These are phyloP conservation scores for Oryzias sinensis DNA, from an alignment of 2,797 vertebrate species.

Conservation along the genomic window DNA sequence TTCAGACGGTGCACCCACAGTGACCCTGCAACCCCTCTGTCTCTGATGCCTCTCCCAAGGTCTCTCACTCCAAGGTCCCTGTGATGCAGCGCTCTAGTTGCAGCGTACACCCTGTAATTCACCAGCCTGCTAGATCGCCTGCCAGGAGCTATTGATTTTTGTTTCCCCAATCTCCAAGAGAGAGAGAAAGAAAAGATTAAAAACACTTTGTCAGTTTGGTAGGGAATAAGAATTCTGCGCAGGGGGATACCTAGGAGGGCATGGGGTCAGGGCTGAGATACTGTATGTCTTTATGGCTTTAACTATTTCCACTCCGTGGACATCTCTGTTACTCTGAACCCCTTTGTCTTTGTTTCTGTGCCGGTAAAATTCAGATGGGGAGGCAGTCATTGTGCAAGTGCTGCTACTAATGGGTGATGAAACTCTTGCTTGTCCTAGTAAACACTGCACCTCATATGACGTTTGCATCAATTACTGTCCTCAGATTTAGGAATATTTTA, in stretches of 20 bases:
- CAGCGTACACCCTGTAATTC: conserved; percentile 76
- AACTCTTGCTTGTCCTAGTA: conserved; percentile 16
- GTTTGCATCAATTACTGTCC: too few species aligned
- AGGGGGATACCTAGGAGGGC: conserved; percentile 81
- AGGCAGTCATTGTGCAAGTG: conserved; percentile 26
- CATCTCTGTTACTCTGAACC: conserved; percentile 43
- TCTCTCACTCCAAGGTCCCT: conserved; percentile 77
- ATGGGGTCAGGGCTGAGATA: conserved; percentile 81
- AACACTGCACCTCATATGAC: neutral
- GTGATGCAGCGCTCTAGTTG: conserved; percentile 68
- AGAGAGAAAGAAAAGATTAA: conserved; percentile 99
- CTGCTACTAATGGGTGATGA: conserved; percentile 13
- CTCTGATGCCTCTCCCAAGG: conserved; percentile 72
- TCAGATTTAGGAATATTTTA: too few species aligned
- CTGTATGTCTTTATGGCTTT: conserved; percentile 80
- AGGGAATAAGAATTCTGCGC: conserved; percentile 96
- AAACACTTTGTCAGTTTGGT: conserved; percentile 99
- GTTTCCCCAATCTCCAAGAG: conserved; percentile 97
- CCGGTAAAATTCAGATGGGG: conserved; percentile 20
- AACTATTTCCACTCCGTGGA: conserved; percentile 70
- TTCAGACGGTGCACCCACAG: conserved; percentile 66
- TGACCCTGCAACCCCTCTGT: conserved; percentile 74
- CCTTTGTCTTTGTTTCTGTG: conserved; percentile 43
- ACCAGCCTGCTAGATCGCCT: conserved; percentile 94
- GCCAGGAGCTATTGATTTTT: conserved; percentile 98